Base-by-base conservation (phyloP, 1,140 invertebrate genomes). In the Drosophila nigrodunni region DNA sequence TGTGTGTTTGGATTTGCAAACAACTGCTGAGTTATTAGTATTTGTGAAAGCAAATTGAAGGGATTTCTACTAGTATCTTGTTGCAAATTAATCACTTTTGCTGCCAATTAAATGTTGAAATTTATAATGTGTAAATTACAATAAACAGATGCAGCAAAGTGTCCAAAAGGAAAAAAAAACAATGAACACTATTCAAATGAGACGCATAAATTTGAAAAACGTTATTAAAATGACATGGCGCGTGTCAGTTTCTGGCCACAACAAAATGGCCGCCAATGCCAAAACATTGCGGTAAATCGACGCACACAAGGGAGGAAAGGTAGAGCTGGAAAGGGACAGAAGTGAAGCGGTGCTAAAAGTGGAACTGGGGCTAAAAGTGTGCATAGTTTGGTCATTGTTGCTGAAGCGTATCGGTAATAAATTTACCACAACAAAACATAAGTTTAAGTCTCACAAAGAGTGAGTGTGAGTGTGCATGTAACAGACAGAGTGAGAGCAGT, bases 241-340 rank as follows among this genome's bases (percentile, higher is more conserved):
- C 55, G 73, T 87, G 83, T 82, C 82, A 88, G 72, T 30, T 58
- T 50, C 74, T 68, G 77, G 77, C 83, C 83, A 66, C 83, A 87
- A 88, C 82, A 88, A 87, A 87, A 83, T 87, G 80, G 78, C 83
- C 78, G 71, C 74, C 71, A 70, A 76, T 75, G 75, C 82, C 83
- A 83, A 82, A 87, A 80, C 77, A 87, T 80, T 87, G 82, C 73
- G 80, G 82, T 83, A 73, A 86, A 73, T 74, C 80, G 34, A 47
- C 46, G 34, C 18, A 21, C 49, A 9, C 49, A 73, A 11, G 8
- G 55, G n/a, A 21, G 10, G 10, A 41, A 11, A 41, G 39, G 3
- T 11, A 5, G 39, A 11, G 8, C 10, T 7, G 8, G 37, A 10
- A 8, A 39, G 37, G 39, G 39, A 10, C 3, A 30, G 25, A 11